Conservation (phyloP, 2,797 vertebrate genomes). For the Tauraco hartlaubi region DNA sequence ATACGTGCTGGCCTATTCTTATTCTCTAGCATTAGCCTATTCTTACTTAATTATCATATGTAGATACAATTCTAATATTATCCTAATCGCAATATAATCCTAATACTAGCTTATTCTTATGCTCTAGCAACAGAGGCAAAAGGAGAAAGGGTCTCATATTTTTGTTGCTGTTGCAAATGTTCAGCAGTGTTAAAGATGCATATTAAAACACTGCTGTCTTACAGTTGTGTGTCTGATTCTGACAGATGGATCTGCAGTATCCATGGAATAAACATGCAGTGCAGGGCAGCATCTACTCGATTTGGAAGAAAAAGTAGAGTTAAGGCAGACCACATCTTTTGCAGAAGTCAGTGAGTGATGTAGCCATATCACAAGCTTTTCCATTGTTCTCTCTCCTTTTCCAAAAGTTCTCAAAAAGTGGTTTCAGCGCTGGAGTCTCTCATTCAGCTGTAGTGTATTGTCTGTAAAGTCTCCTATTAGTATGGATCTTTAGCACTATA, state of each 20-base stretch:
- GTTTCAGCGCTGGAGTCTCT: neutral
- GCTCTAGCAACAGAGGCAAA: neutral
- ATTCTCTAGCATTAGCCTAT: neutral
- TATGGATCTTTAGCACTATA: slow-evolving; percentile 33
- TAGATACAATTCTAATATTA: neutral
- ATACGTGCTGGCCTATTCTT: neutral
- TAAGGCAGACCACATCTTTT: neutral
- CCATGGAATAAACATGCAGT: neutral
- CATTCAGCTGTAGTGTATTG: neutral
- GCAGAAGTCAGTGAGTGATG: neutral
- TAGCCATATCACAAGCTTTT: neutral
- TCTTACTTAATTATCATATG: neutral
- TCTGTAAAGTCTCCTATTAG: slow-evolving; percentile 36
- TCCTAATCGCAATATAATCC: neutral
- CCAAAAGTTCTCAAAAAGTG: neutral
- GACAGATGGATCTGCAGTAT: neutral
- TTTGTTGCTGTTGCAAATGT: neutral
- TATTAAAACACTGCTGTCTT: neutral
- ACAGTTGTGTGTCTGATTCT: neutral
- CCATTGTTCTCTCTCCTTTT: neutral
- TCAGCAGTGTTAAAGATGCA: neutral
- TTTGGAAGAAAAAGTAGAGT: neutral
- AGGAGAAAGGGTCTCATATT: neutral
- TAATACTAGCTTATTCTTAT: neutral
- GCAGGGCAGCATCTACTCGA: neutral